These are phyloP conservation scores for Chydorus sphaericus DNA, from an alignment of 2,888 invertebrate genomes.

Conservation along the genomic window DNA sequence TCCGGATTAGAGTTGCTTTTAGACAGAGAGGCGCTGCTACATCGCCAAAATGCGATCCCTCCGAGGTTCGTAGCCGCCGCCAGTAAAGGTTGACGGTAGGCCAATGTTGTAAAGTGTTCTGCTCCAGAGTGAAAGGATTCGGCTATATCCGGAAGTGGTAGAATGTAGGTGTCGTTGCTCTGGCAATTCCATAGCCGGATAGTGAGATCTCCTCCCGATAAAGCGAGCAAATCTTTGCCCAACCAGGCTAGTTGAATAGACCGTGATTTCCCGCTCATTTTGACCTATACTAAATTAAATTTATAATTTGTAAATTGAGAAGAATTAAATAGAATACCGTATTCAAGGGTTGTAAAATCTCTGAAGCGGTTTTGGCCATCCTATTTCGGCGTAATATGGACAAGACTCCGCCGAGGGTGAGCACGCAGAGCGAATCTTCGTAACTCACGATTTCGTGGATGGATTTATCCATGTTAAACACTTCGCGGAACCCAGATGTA, in stretches of 20 bases:
- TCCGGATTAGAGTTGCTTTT: not conserved
- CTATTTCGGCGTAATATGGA: not conserved
- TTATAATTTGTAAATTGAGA: too few species aligned
- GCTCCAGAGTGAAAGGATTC: slow-evolving; percentile 25
- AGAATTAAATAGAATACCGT: not conserved
- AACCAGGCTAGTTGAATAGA: slow-evolving; percentile 53
- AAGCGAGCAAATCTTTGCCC: slow-evolving; percentile 51
- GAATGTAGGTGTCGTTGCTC: slow-evolving; percentile 76
- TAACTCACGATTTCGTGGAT: not conserved
- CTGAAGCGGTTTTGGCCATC: not conserved
- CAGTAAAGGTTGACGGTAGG: slow-evolving; percentile 38
- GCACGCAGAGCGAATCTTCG: slow-evolving; percentile 1
- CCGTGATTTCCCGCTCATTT: slow-evolving; percentile 53
- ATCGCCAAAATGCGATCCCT: slow-evolving; percentile 7
- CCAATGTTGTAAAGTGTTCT: slow-evolving; percentile 52
- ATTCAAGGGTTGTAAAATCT: not conserved
- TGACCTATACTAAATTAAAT: slow-evolving; percentile 40
- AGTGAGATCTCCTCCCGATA: slow-evolving; percentile 61
- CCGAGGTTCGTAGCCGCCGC: not conserved
- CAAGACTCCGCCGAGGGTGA: slow-evolving; percentile 1
- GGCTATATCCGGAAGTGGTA: slow-evolving; percentile 37
- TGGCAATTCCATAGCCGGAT: slow-evolving; percentile 89
- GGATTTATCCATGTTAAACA: not conserved
- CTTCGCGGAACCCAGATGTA: not conserved
- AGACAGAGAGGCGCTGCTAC: not conserved